Base-by-base conservation (phyloP, 2,797 vertebrate genomes). In the Pseudochaenichthys georgianus region DNA sequence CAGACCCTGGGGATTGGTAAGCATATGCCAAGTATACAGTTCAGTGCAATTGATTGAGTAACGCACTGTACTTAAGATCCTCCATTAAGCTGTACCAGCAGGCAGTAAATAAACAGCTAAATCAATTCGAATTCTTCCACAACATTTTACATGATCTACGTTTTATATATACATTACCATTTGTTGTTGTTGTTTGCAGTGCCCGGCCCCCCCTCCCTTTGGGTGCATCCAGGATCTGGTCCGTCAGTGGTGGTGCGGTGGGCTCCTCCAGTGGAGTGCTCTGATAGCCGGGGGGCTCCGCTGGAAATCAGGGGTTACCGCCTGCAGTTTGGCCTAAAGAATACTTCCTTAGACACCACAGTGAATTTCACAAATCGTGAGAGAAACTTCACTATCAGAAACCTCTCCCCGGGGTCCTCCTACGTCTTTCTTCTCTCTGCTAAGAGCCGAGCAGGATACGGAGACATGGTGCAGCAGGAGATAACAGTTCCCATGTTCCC, bases 341-440 rank as follows among this genome's bases (percentile, higher is more conserved):
- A 98, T 50, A 47, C 91, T 0, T 85, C 91, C 3, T 93, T 94
- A 13, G 89, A 95, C 71, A 86, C 94, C 73, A 95, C 94, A 0
- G 73, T 97, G 88, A 95, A 98, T 72, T 95, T 98, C 84, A 80
- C 92, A 0, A 88, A 93, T 7, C 82, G 84, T 3, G 95, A 97
- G 86, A 95, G 92, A 68, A 94, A 93, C 87, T 96, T 96, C 92
- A 81, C 88, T 0, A 93, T 94, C 4, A 66, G 78, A 61, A 92
- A 94, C 85, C 95, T 97, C 87, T 95, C 95, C 89, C 95, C 95
- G 1, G 96, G 96, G 57, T 94, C 95, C 92, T 94, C 96, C 8
- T 99, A 99, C n/a, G 64, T 96, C 77, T 98, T 99, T 92, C 93
- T 93, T 78, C 94, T 99, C 86, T 94, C 96, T 0, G 96, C 96